Base-by-base conservation (phyloP, 2,113 vertebrate species). In the Numida meleagris region DNA sequence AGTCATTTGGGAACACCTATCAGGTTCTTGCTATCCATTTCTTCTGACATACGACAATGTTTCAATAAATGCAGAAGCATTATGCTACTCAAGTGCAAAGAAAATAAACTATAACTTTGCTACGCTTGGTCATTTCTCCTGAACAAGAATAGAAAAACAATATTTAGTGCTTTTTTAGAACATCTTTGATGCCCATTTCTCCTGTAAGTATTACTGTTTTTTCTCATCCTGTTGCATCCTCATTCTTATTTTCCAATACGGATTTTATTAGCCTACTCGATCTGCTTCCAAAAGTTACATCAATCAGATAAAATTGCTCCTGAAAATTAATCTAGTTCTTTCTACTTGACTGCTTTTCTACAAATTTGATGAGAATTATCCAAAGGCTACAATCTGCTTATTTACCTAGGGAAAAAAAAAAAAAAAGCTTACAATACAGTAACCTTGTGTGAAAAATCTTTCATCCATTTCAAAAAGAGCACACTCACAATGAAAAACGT, bases 1-100 rank as follows among this genome's bases (percentile, higher is more conserved):
- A 40, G 27, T 71, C 76, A 75, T 48, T 83, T 75, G 45, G 62
- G 57, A 94, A 94, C 8, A 20, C 6, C 4, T 27, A 51, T 67
- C 57, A 72, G 29, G 17, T 68, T 66, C 48, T 75, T 62, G 23
- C 20, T 40, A 74, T 31, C 12, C 45, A 43, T 83, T 70, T 80
- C 67, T 12, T 21, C 36, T 0, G 7, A 62, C 0, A 0, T 21
- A 63, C 71, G 80, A 71, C 23, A 27, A 53, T 9, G 11, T 70
- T 88, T 92, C 58, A 70, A 66, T 42, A 80, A 1, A 66, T 0
- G 38, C 62, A 29, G 58, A 62, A 73, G 50, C 40, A 73, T 65
- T 58, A 89, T 72, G 72, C n/a, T 34, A 79, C 12, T 73, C 40
- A 78, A 85, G 25, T 27, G 34, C 45, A 93, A 90, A 79, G 16